Evolutionary conservation across 2,797 vertebrate species (phyloP).

Genomic region (Lacerta agilis): DNA sequence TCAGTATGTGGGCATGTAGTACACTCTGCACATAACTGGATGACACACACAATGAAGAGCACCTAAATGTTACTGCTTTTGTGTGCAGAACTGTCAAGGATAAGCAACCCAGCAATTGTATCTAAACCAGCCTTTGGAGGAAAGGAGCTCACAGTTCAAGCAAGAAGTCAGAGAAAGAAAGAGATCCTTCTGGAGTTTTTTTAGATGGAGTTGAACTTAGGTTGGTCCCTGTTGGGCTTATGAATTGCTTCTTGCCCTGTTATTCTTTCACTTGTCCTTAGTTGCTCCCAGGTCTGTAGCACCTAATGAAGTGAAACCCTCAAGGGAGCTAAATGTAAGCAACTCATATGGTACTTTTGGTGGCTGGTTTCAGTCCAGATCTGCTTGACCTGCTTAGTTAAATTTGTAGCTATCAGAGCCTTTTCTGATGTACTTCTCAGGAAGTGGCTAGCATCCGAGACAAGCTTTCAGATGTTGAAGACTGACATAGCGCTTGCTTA

Average conservation of each 20-base stretch:
- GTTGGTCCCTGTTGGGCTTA: neutral
- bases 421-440: constrained; percentile 1
- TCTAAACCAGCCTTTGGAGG: neutral
- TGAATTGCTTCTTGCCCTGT: neutral
- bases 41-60: too few relatives aligned
- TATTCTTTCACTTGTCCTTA: neutral
- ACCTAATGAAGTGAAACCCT: neutral
- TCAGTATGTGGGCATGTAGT: neutral
- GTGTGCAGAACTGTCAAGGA: neutral
- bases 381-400: neutral
- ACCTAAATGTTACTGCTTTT: neutral
- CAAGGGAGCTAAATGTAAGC: neutral
- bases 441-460: constrained; percentile 3
- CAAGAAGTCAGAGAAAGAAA: neutral
- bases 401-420: neutral
- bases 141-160: neutral
- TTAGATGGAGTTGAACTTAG: neutral
- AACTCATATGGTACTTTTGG: neutral
- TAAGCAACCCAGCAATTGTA: neutral
- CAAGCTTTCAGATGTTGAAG: neutral
- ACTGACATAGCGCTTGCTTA: neutral
- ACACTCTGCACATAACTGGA: neutral
- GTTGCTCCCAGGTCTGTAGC: neutral
- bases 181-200: neutral
- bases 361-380: neutral